Evolutionary conservation across 2,113 vertebrate genomes (phyloP), one percentile per base, ranked within the genome.

Genomic region (Suncus etruscus): DNA sequence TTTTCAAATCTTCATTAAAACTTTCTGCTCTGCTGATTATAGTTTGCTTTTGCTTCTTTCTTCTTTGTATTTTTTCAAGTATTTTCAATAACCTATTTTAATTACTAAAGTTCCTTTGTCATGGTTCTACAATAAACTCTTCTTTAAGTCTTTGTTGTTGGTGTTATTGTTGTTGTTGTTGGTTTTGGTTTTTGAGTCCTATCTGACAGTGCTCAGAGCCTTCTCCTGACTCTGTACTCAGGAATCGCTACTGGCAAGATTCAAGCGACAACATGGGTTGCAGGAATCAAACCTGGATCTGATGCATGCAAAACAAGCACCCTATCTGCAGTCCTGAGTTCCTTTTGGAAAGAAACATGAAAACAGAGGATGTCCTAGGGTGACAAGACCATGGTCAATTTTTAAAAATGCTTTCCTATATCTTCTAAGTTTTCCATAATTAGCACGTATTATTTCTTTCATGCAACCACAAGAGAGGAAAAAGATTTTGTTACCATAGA

Each of bases 61-160:
- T 11, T 79, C 73, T 92, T 58, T 80, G 4, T 24, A 76, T 51
- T 27, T 39, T 83, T 95, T 89, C 27, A 68, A 29, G 9, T 65
- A 80, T 78, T 84, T 95, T 45, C 87, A 84, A 87, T 50, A 86
- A 87, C 0, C 11, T 7, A 22, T 70, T 95, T 83, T 74, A 91
- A 87, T 82, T 84, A 94, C 39, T 32, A 50, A 94, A 86, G 65
- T 68, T 6, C 6, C 16, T 93, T n/a, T 73, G 27, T n/a, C 39
- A 65, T 24, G 5, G 18, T 87, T 80, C 50, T 22, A 78, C 12
- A 81, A 79, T 77, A 85, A 87, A 66, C 65, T 27, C 65, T 66
- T 66, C 25, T 65, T 65, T 65, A 58, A 72, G 18, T 45, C 20
- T 10, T 39, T 20, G 14, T 69, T 32, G 31, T 31, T 70, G 31